phyloP scores from a whole-genome alignment of 2,113 vertebrate genomes.

The Cynocephalus volans region DNA sequence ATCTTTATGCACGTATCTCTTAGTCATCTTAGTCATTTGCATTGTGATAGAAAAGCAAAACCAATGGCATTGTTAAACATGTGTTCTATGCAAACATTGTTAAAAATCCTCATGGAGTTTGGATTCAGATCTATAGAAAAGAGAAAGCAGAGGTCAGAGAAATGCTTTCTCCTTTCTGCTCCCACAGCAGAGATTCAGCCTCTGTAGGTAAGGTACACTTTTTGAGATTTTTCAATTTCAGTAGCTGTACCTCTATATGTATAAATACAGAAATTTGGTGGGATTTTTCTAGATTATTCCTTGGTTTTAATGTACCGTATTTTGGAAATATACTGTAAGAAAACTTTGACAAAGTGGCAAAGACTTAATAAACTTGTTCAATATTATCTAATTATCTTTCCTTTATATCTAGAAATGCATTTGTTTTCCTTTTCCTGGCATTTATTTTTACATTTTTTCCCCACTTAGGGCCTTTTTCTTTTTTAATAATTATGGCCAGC shows the following conservation, averaged over 20 bases:
- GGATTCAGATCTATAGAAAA: not conserved
- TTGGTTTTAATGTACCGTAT: not conserved
- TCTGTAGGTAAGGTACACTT: not conserved
- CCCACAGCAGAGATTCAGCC: not conserved
- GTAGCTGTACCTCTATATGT: not conserved
- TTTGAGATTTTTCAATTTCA: conserved; percentile 20
- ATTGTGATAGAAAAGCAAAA: not conserved
- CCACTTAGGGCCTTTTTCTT: not conserved
- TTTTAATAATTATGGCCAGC: not conserved
- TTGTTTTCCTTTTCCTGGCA: not conserved
- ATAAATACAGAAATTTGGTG: conserved; percentile 50
- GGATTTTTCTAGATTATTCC: conserved; percentile 25
- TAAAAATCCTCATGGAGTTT: not conserved
- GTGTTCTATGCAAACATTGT: not conserved
- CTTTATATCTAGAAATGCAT: not conserved
- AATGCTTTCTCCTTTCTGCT: not conserved
- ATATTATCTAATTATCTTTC: not conserved
- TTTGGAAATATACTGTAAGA: conserved; percentile 51
- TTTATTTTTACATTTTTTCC: not conserved
- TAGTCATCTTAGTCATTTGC: not conserved
- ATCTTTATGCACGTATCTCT: not conserved
- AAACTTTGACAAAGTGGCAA: conserved; percentile 28
- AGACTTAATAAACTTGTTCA: not conserved
- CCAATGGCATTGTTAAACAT: not conserved
- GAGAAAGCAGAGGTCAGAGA: not conserved